These are phyloP conservation scores for Nannobrachium achirus DNA, from an alignment of 2,113 vertebrate genomes.

Conservation along the genomic window DNA sequence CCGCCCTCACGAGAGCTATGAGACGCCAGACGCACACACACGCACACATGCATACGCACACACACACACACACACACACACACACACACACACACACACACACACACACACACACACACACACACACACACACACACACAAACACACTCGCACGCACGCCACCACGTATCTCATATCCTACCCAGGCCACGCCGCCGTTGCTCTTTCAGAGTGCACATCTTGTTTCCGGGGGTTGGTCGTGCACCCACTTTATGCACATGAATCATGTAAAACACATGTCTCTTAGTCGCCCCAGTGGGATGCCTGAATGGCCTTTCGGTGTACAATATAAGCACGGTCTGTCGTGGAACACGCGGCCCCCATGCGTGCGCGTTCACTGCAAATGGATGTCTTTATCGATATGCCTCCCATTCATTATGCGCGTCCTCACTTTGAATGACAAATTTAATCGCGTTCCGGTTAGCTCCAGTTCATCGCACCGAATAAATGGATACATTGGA, in stretches of 20 bases:
- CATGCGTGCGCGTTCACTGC: not conserved
- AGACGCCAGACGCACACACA: not conserved
- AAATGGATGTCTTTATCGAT: conserved; percentile 11
- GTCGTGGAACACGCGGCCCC: not conserved
- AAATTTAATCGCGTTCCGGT: conserved; percentile 13
- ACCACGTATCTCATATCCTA: conserved; percentile 14
- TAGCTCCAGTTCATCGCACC: not conserved
- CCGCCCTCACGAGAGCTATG: not conserved
- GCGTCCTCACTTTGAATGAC: not conserved
- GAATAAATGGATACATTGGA: not conserved
- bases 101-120: no score
- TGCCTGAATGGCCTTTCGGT: not conserved
- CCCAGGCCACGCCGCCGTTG: not conserved
- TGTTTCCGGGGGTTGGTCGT: conserved; percentile 5
- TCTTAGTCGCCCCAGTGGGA: not conserved
- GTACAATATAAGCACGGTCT: not conserved
- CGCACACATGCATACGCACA: no score
- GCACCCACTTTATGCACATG: conserved; percentile 33
- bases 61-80: no score
- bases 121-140: no score
- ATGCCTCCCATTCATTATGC: conserved; percentile 1
- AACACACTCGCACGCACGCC: no score
- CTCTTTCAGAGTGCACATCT: not conserved
- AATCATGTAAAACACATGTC: conserved; percentile 43
- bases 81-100: no score